Conservation (phyloP, 2,888 invertebrate genomes). For the Dasypogon diadema region DNA sequence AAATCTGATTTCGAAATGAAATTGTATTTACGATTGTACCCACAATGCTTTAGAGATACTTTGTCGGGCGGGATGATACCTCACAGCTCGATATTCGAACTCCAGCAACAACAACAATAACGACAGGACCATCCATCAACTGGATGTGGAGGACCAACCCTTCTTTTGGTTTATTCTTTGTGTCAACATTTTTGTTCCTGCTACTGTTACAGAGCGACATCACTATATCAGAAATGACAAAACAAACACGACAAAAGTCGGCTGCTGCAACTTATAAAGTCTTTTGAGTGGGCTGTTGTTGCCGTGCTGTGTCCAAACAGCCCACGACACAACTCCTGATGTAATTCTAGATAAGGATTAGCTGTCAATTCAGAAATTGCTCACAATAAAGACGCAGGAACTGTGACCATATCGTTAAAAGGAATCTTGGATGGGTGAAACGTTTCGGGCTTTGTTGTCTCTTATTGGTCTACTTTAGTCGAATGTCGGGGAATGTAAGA, state of each 20-base stretch:
- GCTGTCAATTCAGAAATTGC: conserved; percentile 42
- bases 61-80: not conserved
- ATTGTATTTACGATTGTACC: conserved; percentile 21
- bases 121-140: not conserved
- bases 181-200: conserved; percentile 17
- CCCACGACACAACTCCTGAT: conserved; percentile 9
- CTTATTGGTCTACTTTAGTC: conserved; percentile 37
- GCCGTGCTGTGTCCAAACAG: conserved; percentile 21
- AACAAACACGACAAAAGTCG: conserved; percentile 9
- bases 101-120: not conserved
- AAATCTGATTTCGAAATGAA: conserved; percentile 49
- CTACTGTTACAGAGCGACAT: conserved; percentile 28
- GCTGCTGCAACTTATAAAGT: not conserved
- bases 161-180: conserved; percentile 11
- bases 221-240: not conserved
- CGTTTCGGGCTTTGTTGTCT: conserved; percentile 14
- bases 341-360: conserved; percentile 47
- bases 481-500: not conserved
- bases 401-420: conserved; percentile 16
- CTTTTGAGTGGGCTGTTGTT: not conserved
- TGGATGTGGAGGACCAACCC: conserved; percentile 19
- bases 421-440: conserved; percentile 29
- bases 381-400: conserved; percentile 34
- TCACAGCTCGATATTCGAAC: not conserved
- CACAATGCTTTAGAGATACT: conserved; percentile 1